Evolutionary conservation across 2,888 invertebrate genomes (phyloP), one percentile per base, ranked within the genome.

Genomic region (Erynnis tages): DNA sequence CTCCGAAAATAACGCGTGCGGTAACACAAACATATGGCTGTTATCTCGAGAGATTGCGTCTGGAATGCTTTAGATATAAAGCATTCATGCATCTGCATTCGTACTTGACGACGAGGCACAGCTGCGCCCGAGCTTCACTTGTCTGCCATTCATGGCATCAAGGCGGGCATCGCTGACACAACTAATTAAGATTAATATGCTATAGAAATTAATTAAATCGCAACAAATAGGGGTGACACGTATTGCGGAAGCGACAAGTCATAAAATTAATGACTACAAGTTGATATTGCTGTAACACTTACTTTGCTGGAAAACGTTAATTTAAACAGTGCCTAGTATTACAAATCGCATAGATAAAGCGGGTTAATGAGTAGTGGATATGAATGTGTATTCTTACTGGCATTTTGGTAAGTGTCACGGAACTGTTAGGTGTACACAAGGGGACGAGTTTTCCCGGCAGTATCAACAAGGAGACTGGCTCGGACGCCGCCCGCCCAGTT

Each of bases 1-100:
- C 65, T 76, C 78, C 79, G 60, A 77, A 87, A 88, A 89, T 89
- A 89, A 79, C 82, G 60, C 66, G 57, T 55, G 57, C 58, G 68
- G 63, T 69, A 74, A 76, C 73, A 71, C 61, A 73, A 74, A 75
- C 76, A 75, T 69, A 73, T 71, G 67, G 67, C 63, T 66, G 67
- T 63, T 71, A 74, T 68, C 68, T 65, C 61, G 66, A 58, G 54
- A 61, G 62, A 44, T 38, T 67, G 61, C 61, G 68, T 70, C 73
- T 82, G 77, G 76, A 75, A 76, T 71, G 59, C 67, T 69, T 70
- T 63, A 54, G 54, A 66, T 62, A 63, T 66, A 67, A 66, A 69
- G 63, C 54, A 17, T 62, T 59, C n/a, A n/a, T n/a, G n/a, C n/a
- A 57, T 61, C 41, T 32, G 30, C n/a, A 46, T 57, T 43, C 35